These are phyloP conservation scores for Aromia moschata DNA, from an alignment of 2,888 invertebrate species.

Conservation along the genomic window DNA sequence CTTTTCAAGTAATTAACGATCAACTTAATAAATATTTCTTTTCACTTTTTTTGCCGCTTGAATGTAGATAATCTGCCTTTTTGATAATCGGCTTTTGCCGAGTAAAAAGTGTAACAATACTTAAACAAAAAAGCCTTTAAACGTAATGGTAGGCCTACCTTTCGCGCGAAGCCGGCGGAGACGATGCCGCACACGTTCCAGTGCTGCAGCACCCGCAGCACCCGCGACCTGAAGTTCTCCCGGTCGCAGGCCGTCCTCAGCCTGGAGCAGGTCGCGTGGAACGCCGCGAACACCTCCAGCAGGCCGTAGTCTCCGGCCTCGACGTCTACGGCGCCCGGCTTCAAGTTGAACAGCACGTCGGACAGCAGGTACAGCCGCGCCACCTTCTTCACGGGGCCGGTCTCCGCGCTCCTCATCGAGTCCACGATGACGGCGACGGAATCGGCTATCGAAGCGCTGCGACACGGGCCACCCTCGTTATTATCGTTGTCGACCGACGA, in stretches of 20 bases:
- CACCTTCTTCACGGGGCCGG: conserved; percentile 82
- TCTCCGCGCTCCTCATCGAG: conserved; percentile 75
- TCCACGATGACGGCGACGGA: conserved; percentile 89
- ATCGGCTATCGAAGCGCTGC: conserved; percentile 93
- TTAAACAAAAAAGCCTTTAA: no score
- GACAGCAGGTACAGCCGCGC: conserved; percentile 88
- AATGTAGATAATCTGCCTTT: no score
- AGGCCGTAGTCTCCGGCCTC: conserved; percentile 65
- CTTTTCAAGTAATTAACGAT: no score
- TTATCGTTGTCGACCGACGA: no score
- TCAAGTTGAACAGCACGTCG: conserved; percentile 95
- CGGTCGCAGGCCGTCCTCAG: conserved; percentile 84
- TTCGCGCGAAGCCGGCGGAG: conserved; percentile 21
- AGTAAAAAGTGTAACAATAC: no score
- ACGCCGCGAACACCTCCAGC: conserved; percentile 76
- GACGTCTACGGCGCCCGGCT: conserved; percentile 72
- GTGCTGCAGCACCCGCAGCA: conserved; percentile 86
- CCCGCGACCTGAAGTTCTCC: conserved; percentile 88
- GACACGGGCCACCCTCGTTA: no score
- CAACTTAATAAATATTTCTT: no score
- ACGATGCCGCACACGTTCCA: conserved; percentile 95
- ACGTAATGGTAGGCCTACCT: no score
- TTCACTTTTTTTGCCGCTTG: no score
- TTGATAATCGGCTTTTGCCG: no score
- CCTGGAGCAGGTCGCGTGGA: conserved; percentile 73